Conservation (phyloP, 2,113 vertebrate species). For the Dolichallabes microphthalmus region DNA sequence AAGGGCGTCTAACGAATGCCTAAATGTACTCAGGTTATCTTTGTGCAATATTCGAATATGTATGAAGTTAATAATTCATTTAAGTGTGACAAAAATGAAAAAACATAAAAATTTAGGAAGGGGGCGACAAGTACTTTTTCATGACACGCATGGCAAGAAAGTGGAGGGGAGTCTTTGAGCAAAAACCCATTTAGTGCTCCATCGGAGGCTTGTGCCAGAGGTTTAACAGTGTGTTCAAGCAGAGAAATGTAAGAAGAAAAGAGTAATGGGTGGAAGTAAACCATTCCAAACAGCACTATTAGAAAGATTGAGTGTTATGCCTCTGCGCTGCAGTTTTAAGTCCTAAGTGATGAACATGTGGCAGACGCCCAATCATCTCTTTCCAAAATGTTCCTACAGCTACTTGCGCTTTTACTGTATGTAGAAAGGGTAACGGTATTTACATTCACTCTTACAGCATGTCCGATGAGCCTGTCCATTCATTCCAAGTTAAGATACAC, state of each 20-base stretch:
- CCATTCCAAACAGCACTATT: conserved; percentile 12
- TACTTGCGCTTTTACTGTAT: conserved; percentile 5
- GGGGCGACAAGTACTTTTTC: no score
- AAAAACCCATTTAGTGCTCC: conserved; percentile 45
- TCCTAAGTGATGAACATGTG: conserved; percentile 5
- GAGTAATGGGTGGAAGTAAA: conserved; percentile 20
- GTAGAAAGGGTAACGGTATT: not conserved
- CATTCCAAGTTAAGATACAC: not conserved
- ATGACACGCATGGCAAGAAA: not conserved
- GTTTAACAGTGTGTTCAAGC: conserved; percentile 41
- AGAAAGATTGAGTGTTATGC: conserved; percentile 8
- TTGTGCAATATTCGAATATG: no score
- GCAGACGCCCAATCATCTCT: not conserved
- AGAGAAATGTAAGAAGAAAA: conserved; percentile 5
- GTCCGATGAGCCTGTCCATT: conserved; percentile 8
- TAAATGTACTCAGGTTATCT: no score
- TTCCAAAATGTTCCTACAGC: not conserved
- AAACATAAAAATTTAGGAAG: no score
- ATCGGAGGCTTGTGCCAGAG: conserved; percentile 27
- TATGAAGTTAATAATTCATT: no score
- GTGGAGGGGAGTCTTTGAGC: conserved; percentile 13
- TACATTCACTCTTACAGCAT: not conserved
- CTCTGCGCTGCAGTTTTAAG: not conserved
- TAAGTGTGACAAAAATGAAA: no score
- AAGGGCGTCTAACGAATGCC: no score